These are phyloP conservation scores for Chaetophractus vellerosus DNA, from an alignment of 2,797 vertebrate genomes.

Conservation along the genomic window DNA sequence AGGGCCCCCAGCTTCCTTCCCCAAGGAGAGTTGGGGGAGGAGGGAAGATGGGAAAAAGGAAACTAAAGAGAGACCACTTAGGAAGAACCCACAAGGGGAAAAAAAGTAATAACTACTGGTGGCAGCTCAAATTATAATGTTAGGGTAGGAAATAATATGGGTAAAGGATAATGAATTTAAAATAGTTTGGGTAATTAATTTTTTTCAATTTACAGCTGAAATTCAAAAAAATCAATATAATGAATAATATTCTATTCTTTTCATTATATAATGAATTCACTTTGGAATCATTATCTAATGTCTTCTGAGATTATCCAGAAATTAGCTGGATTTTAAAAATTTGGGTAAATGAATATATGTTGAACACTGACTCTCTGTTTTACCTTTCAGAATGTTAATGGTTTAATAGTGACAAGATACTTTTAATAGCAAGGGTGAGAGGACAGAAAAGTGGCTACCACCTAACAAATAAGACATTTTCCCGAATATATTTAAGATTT, in stretches of 20 bases:
- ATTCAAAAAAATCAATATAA: slow-evolving; percentile 53
- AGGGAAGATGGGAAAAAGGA: neutral
- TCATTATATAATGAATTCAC: neutral
- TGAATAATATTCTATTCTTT: neutral
- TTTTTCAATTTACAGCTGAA: slow-evolving; percentile 65
- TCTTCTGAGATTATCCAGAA: slow-evolving; percentile 30
- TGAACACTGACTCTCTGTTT: slow-evolving; percentile 31
- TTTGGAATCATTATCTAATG: slow-evolving; percentile 57
- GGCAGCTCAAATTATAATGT: slow-evolving; percentile 26
- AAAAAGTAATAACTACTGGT: slow-evolving; percentile 27
- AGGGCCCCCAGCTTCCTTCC: slow-evolving; percentile 72
- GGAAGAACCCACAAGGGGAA: neutral
- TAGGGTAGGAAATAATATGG: slow-evolving; percentile 25
- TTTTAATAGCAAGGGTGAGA: slow-evolving; percentile 52
- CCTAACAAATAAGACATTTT: slow-evolving; percentile 31
- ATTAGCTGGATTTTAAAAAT: neutral
- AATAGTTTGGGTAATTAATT: slow-evolving; percentile 26
- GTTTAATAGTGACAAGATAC: slow-evolving; percentile 40
- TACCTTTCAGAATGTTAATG: slow-evolving; percentile 21
- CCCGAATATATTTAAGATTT: slow-evolving; percentile 38
- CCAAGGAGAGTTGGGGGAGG: neutral
- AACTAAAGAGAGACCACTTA: neutral
- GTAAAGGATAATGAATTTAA: slow-evolving; percentile 40
- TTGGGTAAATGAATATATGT: neutral
- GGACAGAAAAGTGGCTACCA: neutral